These are phyloP conservation scores for Fulica atra DNA, from an alignment of 2,113 vertebrate genomes.

Conservation along the genomic window DNA sequence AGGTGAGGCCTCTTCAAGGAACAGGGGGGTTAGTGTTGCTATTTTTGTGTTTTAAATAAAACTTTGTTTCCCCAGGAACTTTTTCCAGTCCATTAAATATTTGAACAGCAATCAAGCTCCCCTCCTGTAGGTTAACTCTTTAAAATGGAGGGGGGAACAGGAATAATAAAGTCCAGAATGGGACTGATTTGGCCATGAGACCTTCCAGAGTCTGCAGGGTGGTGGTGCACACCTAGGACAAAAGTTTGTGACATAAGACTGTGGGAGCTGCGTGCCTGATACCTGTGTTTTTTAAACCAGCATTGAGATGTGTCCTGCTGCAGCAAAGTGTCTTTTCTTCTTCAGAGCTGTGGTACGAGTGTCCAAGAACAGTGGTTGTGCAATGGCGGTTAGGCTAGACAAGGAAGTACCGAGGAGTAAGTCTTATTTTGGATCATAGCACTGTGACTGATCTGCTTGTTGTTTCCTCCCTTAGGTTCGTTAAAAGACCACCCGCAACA, in stretches of 20 bases:
- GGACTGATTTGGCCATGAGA: neutral
- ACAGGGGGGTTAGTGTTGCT: no score
- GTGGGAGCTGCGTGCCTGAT: neutral
- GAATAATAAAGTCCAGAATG: neutral
- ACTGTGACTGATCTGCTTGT: neutral
- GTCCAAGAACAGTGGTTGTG: neutral
- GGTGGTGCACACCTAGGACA: neutral
- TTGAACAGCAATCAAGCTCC: neutral
- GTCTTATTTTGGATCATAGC: neutral
- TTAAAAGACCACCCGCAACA: constrained; percentile 89
- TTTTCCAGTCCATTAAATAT: neutral
- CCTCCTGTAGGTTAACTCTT: neutral
- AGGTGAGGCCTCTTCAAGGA: neutral
- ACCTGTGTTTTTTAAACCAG: neutral
- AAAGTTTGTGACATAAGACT: accelerated
- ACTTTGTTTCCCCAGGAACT: neutral
- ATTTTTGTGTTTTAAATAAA: neutral
- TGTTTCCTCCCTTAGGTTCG: constrained; percentile 72
- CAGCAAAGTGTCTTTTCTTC: neutral
- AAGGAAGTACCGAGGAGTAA: neutral
- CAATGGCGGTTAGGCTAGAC: neutral
- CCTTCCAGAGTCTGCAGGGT: neutral
- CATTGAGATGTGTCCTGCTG: neutral
- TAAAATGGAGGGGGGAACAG: neutral
- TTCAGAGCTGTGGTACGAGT: neutral